Conservation (phyloP, 2,113 vertebrate genomes). For the Datnioides undecimradiatus region DNA sequence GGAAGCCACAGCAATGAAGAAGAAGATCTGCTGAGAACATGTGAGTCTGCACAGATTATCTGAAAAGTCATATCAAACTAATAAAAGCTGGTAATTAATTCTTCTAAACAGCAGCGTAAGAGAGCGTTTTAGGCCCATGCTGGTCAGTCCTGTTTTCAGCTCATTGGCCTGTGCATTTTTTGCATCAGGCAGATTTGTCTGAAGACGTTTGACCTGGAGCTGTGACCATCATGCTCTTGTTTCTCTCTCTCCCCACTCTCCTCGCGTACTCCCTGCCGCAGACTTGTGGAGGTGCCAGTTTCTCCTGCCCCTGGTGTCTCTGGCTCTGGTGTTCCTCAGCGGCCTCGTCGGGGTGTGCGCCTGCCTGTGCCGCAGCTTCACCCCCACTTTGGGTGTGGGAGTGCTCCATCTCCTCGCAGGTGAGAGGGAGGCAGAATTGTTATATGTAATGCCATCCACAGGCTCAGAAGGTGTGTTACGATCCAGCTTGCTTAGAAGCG, state of each 20-base stretch:
- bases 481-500: too few relatives aligned
- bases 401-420: conserved; percentile 95
- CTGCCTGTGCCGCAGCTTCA: conserved; percentile 95
- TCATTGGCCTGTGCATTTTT: background rate
- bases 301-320: conserved; percentile 92
- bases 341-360: conserved; percentile 93
- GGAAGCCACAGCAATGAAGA: conserved; percentile 87
- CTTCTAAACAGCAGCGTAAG: too few relatives aligned
- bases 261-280: too few relatives aligned
- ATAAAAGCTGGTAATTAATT: too few relatives aligned
- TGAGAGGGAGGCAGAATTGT: conserved; percentile 73
- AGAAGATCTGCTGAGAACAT: conserved; percentile 92
- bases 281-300: conserved; percentile 97
- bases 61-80: too few relatives aligned
- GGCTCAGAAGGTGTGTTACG: too few relatives aligned
- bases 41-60: conserved; percentile 90
- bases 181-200: background rate
- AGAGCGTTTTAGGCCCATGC: background rate
- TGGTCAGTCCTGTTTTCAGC: background rate
- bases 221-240: background rate
- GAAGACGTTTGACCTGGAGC: too few relatives aligned
- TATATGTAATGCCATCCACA: background rate
- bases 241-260: too few relatives aligned
- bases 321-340: conserved; percentile 93
- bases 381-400: conserved; percentile 91